Conservation (phyloP, 1,140 invertebrate species). For the Macrocentrus cingulum region DNA sequence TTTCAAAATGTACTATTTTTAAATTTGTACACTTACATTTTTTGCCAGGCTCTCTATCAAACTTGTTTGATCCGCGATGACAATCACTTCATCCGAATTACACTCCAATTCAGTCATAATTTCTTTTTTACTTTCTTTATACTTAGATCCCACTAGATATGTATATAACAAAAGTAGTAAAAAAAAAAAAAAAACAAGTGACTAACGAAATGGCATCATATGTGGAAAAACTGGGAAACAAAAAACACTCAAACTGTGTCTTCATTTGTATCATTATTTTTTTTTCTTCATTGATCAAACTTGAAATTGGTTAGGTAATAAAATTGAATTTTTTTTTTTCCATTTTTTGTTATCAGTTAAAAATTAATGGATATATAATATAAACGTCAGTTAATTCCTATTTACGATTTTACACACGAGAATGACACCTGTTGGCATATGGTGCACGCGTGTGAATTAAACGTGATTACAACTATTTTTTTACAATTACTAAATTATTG, state of each 20-base stretch:
- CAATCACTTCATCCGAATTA: slow-evolving; percentile 14
- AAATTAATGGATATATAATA: no score
- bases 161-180: not conserved
- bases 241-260: no score
- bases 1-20: slow-evolving; percentile 1
- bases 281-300: no score
- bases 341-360: no score
- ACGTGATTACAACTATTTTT: slow-evolving; percentile 32
- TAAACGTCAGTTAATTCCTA: no score
- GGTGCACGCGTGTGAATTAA: slow-evolving; percentile 27
- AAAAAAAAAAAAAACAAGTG: slow-evolving; percentile 3
- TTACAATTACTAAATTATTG: slow-evolving; percentile 17
- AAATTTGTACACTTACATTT: slow-evolving; percentile 23
- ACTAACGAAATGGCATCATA: not conserved
- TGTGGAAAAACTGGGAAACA: no score
- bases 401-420: not conserved
- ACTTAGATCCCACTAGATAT: slow-evolving; percentile 30
- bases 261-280: no score
- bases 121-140: slow-evolving; percentile 35
- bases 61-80: slow-evolving; percentile 19
- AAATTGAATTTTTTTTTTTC: no score
- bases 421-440: not conserved
- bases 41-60: slow-evolving; percentile 22
- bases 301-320: no score
- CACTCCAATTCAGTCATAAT: slow-evolving; percentile 4